A percentile compares a stretch with the other conserved stretches of the same genome.
These are phyloP conservation scores for Platycheirus rosarum DNA, from an alignment of 2,888 invertebrate species.

Conservation along the genomic window DNA sequence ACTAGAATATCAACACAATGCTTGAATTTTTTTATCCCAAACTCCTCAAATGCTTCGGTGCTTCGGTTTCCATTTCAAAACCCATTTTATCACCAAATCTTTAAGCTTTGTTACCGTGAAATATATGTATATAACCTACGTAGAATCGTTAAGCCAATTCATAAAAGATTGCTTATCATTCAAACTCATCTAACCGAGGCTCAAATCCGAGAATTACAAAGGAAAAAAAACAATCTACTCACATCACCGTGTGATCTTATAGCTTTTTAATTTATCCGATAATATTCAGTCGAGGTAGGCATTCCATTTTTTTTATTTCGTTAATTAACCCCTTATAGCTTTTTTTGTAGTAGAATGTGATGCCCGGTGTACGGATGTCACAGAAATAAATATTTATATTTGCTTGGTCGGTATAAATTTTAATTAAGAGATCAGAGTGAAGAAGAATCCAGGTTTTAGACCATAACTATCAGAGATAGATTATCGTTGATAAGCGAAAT, in stretches of 20 bases:
- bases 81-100: constrained; percentile 32
- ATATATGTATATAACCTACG: constrained; percentile 8
- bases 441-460: constrained; percentile 20
- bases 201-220: background rate
- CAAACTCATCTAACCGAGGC: constrained; percentile 35
- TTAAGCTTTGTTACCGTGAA: constrained; percentile 44
- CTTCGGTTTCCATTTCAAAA: background rate
- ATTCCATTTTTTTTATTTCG: constrained; percentile 38
- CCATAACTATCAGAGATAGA: constrained; percentile 50
- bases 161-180: constrained; percentile 54
- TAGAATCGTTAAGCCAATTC: constrained; percentile 43
- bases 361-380: constrained; percentile 38
- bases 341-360: constrained; percentile 12
- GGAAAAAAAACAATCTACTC: constrained; percentile 10
- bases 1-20: no score
- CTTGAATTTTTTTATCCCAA: no score
- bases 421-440: constrained; percentile 52
- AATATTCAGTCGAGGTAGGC: constrained; percentile 34
- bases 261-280: constrained; percentile 62
- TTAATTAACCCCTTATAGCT: constrained; percentile 49
- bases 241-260: constrained; percentile 32
- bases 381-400: constrained; percentile 54
- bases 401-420: constrained; percentile 67
- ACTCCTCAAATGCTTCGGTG: no score
- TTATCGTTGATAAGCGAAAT: constrained; percentile 50